Conservation (phyloP, 1,140 invertebrate genomes). For the Lamellibrachia luymesi region DNA sequence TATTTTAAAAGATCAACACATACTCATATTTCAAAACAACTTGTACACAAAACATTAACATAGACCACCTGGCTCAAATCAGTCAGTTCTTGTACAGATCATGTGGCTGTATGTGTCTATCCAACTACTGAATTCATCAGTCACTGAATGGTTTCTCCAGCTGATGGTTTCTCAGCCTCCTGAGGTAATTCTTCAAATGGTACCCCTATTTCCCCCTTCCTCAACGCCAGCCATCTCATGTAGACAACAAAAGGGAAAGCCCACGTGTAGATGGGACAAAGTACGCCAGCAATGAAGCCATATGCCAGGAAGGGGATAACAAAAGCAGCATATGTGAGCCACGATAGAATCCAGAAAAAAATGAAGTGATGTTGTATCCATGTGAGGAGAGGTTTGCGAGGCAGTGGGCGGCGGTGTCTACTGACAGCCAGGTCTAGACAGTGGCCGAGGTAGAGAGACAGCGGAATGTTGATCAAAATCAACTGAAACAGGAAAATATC, state of each 20-base stretch:
- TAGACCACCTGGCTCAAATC: not conserved
- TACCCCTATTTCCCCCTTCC: not conserved
- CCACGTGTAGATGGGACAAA: not conserved
- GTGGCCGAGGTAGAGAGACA: not conserved
- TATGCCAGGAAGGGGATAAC: not conserved
- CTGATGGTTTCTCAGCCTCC: not conserved
- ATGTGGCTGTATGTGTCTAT: not conserved
- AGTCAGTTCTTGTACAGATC: not conserved
- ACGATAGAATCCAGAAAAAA: not conserved
- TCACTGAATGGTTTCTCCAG: not conserved
- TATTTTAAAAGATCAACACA: not conserved
- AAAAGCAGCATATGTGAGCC: not conserved
- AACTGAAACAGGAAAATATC: not conserved
- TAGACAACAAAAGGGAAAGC: not conserved
- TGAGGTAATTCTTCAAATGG: not conserved
- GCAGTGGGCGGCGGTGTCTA: not conserved
- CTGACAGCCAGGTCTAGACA: not conserved
- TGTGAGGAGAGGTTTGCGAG: not conserved
- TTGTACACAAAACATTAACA: not conserved
- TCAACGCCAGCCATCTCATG: not conserved
- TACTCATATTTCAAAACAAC: not conserved
- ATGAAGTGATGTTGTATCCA: not conserved
- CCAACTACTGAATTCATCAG: not conserved
- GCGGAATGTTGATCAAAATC: not conserved
- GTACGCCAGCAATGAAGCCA: not conserved